phyloP scores from a whole-genome alignment of 2,888 invertebrate species.

The Pardosa pseudoannulata region DNA sequence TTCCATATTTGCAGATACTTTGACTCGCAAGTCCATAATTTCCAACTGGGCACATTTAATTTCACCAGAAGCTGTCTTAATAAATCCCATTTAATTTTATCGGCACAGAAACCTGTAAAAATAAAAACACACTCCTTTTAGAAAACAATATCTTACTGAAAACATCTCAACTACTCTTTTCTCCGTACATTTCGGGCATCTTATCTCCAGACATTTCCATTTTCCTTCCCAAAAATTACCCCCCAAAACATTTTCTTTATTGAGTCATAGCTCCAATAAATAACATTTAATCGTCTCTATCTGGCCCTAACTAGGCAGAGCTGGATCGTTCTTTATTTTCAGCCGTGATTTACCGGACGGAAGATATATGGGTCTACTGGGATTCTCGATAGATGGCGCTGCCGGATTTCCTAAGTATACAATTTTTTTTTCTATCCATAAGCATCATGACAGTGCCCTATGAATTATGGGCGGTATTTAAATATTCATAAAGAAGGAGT shows the following conservation, averaged over 20 bases:
- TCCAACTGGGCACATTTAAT: too few species aligned
- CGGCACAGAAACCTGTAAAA: too few species aligned
- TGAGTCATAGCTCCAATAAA: slow-evolving; percentile 50
- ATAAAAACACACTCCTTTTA: too few species aligned
- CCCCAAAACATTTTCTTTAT: slow-evolving; percentile 27
- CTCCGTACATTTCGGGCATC: not conserved
- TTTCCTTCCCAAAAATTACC: not conserved
- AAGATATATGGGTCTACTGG: slow-evolving; percentile 6
- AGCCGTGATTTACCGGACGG: not conserved
- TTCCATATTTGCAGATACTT: too few species aligned
- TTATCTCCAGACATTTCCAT: not conserved
- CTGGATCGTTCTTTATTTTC: not conserved
- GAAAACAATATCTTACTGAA: not conserved
- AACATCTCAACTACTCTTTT: not conserved
- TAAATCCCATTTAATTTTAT: too few species aligned
- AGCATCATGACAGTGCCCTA: too few species aligned
- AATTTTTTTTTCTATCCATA: slow-evolving; percentile 1
- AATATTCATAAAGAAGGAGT: slow-evolving; percentile 24
- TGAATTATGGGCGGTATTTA: slow-evolving; percentile 10
- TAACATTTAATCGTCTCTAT: slow-evolving; percentile 55
- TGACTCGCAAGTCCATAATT: too few species aligned
- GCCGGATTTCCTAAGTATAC: not conserved
- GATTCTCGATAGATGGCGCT: slow-evolving; percentile 15
- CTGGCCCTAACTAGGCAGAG: slow-evolving; percentile 34
- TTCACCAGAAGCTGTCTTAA: too few species aligned